Base-by-base conservation (phyloP, 2,797 vertebrate genomes). In the Sebastes nivosus region DNA sequence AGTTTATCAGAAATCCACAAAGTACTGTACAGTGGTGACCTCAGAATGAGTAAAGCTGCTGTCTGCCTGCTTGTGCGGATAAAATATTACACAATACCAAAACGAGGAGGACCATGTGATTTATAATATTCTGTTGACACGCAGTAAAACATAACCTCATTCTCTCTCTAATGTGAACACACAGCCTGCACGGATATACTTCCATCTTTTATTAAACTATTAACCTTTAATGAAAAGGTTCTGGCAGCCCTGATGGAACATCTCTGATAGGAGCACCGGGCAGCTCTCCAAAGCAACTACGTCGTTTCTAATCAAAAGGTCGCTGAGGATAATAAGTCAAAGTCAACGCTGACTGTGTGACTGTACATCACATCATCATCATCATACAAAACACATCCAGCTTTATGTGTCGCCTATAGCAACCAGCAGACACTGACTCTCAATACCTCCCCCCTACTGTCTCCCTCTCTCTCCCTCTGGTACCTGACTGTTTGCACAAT, bases 271-370 rank as follows among this genome's bases (percentile, higher is more conserved):
- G 29, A 6, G 60, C 46, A 18, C 38, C 0, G 68, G 60, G 63
- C 67, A 54, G 18, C 30, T 50, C 36, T 67, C 72, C 81, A 79
- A 18, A 27, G 57, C 65, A 34, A 29, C 57, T 10, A 2, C 58
- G 65, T 63, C 55, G 34, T 71, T 72, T 79, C 68, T 67, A 70
- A 81, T 58, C 50, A 76, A 72, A 71, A 81, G 8, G 38, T 22
- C 11, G 13, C n/a, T 20, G n/a, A n/a, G 42, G n/a, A 13, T 34
- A 30, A 59, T 1, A 57, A 67, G 18, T 63, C 61, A 16, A 27
- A 67, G 46, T 30, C 30, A 29, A 8, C 14, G 27, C 27, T 55
- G 34, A 20, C 5, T 29, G 24, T 18, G 5, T 34, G 8, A 24
- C 29, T 20, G 24, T 34, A n/a, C 11, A 64, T 42, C 18, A 16